phyloP scores from a whole-genome alignment of 2,797 vertebrate genomes.

The Sebastes diaconus region DNA sequence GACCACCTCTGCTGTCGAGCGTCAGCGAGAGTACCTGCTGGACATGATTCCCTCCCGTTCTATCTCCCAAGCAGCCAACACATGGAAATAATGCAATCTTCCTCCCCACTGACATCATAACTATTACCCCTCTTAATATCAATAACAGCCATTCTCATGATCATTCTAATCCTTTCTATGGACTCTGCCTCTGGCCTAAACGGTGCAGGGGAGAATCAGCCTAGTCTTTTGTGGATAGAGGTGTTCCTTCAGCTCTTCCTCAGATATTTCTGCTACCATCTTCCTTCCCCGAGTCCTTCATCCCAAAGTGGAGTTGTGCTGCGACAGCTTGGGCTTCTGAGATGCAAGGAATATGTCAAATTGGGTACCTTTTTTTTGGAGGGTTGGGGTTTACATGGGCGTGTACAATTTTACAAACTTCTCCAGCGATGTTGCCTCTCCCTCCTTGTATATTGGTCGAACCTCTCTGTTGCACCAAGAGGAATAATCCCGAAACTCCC shows the following conservation, averaged over 20 bases:
- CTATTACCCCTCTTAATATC: conserved; percentile 72
- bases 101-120: conserved; percentile 39
- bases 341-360: conserved; percentile 54
- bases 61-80: conserved; percentile 94
- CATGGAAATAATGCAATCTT: conserved; percentile 92
- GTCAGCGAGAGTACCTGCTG: conserved; percentile 98
- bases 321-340: conserved; percentile 42
- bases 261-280: conserved; percentile 53
- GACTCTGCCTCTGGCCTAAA: conserved; percentile 64
- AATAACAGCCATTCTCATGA: conserved; percentile 78
- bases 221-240: conserved; percentile 34
- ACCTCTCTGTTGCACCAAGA: conserved; percentile 38
- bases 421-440: conserved; percentile 37
- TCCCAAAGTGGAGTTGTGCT: conserved; percentile 48
- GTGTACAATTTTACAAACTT: conserved; percentile 48
- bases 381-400: conserved; percentile 37
- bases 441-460: conserved; percentile 53
- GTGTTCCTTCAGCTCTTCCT: conserved; percentile 36
- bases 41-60: conserved; percentile 99
- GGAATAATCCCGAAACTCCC: conserved; percentile 24
- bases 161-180: conserved; percentile 70
- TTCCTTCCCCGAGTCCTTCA: conserved; percentile 42
- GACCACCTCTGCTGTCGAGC: conserved; percentile 91
- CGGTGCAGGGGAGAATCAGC: conserved; percentile 46
- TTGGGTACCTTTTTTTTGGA: conserved; percentile 40